Base-by-base conservation (phyloP, 2,797 vertebrate genomes). In the Acridotheres tristis region DNA sequence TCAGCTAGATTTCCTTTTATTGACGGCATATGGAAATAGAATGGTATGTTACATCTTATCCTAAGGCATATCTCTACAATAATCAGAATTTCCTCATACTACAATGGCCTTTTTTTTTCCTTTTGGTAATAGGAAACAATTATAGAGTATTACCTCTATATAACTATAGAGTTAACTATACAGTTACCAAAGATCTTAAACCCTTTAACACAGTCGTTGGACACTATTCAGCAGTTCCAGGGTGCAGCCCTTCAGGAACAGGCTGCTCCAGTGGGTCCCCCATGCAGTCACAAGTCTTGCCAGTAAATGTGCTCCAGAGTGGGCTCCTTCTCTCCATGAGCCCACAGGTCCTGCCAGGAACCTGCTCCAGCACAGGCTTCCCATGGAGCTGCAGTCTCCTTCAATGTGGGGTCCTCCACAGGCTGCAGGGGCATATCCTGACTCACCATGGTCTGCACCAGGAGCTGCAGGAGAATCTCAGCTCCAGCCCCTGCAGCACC, bases 331-430 rank as follows among this genome's bases (percentile, higher is more conserved):
- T 67, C 16, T n/a, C 36, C 12, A 9, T 8, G 11, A 27, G 16
- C 43, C 23, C 32, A 22, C 2, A 38, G 42, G 10, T 50, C 16
- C 54, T 50, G 14, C 23, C 68, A 68, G 29, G 25, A 90, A 3
- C 29, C 18, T 72, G 30, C 18, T 42, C 26, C 42, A 42, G 53
- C 20, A 4, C 5, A 29, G 16, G 12, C 9, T 71, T 76, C 30
- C 34, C 34, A 13, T 7, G 4, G 26, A 40, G 6, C 11, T 4
- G 5, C 27, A 71, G 6, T 4, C 3, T 53, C 34, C 53, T 43
- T n/a, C 10, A 3, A 16, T 17, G 13, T 53, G n/a, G 11, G 5
- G 7, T 71, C 19, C 45, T 65, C 13, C 19, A 36, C 0, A 1
- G 13, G 30, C n/a, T 68, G 8, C 55, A 51, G 25, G 13, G 11